Conservation (phyloP, 2,113 vertebrate genomes). For the Maccullochella peelii region DNA sequence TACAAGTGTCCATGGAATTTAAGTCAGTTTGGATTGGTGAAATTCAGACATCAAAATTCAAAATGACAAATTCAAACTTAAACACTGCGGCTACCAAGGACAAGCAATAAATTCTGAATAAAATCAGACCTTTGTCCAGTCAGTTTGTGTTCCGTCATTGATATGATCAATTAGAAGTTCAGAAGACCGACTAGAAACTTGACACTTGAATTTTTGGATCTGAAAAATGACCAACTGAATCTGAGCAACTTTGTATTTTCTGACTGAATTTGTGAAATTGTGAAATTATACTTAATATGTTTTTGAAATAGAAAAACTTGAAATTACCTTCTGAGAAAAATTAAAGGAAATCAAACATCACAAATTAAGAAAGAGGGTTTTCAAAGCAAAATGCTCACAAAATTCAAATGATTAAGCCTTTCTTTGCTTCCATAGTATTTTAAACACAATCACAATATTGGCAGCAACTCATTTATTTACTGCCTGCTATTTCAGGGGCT, state of each 20-base stretch:
- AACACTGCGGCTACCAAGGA: background rate
- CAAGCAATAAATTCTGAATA: background rate
- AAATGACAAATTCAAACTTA: background rate
- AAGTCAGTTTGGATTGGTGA: background rate
- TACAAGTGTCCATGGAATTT: background rate
- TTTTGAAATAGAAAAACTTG: constrained; percentile 7
- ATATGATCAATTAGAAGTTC: background rate
- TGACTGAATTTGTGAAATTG: background rate
- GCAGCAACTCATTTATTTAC: background rate
- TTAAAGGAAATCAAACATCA: background rate
- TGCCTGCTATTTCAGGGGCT: constrained; percentile 80
- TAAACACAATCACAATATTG: background rate
- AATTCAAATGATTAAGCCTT: background rate
- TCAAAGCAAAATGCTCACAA: background rate
- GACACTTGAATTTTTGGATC: no score
- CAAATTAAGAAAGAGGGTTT: background rate
- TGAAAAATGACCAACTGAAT: no score
- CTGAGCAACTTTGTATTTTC: background rate
- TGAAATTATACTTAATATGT: background rate
- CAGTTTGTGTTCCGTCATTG: background rate
- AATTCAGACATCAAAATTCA: background rate
- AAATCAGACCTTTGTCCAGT: background rate
- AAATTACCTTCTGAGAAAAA: background rate
- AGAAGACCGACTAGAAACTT: no score
- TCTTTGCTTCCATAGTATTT: background rate